Evolutionary conservation across 2,888 invertebrate genomes (phyloP), one percentile per base, ranked within the genome.

Genomic region (Hydrotaea cyrtoneurina): DNA sequence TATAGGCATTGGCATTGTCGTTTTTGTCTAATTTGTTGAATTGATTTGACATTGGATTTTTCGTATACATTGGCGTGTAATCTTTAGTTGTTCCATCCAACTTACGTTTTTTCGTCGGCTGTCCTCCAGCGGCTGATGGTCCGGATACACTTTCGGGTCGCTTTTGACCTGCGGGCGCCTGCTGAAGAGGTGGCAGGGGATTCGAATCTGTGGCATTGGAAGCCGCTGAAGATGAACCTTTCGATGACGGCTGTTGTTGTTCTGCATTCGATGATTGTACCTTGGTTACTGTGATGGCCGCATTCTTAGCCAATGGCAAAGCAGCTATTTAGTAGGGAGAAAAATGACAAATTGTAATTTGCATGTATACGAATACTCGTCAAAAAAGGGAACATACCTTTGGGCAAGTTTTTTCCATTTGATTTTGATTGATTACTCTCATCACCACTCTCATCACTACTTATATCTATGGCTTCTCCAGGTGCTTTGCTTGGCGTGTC

Each of bases 401-500:
- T 89, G 50, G 72, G 57, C 13, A 80, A 43, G 92, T 93, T 77
- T 93, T 93, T 88, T 92, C 93, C 93, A 93, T 93, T 90, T 92
- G 93, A 82, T 74, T 80, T 77, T 23, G 82, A 69, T 77, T 73
- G 62, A 79, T 82, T 85, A 77, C 79, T 76, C 79, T 94, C 90
- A 83, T 94, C 93, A 79, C 94, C 94, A 87, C 94, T 94, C 64
- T 95, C 93, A 88, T 96, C 96, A 90, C 96, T 96, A 89, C 96
- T 96, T 86, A 96, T 96, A 89, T 96, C 96, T 88, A 97, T 95
- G 75, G 96, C 92, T 90, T 96, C 96, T 88, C 75, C 86, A 26
- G 85, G 80, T 59, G 90, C 88, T 78, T 87, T 85, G 43, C 71
- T 89, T 57, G 87, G 86, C 2, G 86, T 69, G 21, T 88, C 86